Base-by-base conservation (phyloP, 2,113 vertebrate species). In the Scopus umbretta region DNA sequence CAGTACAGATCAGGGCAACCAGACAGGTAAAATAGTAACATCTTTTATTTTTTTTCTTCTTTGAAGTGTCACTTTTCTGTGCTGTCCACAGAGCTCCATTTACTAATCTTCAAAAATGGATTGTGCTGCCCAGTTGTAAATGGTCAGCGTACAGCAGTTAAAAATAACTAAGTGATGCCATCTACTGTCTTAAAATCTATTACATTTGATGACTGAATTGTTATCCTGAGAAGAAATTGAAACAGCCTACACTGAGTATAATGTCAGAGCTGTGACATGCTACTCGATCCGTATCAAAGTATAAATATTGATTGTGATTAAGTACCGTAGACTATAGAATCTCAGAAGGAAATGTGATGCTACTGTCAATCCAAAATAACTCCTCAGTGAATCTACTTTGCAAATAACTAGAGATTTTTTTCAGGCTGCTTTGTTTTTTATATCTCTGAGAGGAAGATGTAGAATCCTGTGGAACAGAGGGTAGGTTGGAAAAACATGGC, bases 131-230 rank as follows among this genome's bases (percentile, higher is more conserved):
- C 29, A 72, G 45, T n/a, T n/a, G n/a, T 89, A 87, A 92, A 84
- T 81, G 86, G 76, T 86, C 86, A 86, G 16, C 59, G 23, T 88
- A 67, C 18, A 59, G 40, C 26, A 47, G 34, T 76, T 87, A 80
- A 97, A 96, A 92, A 94, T 87, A 96, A 97, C 76, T 65, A 72
- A 94, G 94, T 76, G 96, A 97, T 97, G 96, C 94, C 97, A 97
- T 94, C 96, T 97, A 74, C 92, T 97, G 97, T 97, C 74, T 96
- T 94, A 82, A 91, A 85, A 76, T 87, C 95, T 94, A 30, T 26
- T 95, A 30, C 42, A 25, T 86, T 83, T 79, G 32, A 45, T 80
- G 50, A 72, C 49, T 82, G 36, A 82, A 61, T 82, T 71, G 18
- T 88, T 92, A 67, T 45, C 15, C 18, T 40, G 42, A 74, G 63